phyloP scores from a whole-genome alignment of 2,888 invertebrate species.

The Lymantria dispar region DNA sequence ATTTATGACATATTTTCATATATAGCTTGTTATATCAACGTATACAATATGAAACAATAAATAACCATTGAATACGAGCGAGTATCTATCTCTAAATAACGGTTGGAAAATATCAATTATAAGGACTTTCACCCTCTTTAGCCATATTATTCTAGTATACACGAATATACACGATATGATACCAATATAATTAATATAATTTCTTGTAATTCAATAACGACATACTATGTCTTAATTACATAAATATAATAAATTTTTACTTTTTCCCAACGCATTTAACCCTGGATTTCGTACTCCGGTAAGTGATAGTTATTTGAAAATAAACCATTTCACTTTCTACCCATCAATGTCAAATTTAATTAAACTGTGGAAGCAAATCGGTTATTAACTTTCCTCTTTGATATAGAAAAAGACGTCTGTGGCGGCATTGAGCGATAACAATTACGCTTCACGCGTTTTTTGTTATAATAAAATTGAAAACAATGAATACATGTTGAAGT shows the following conservation, averaged over 20 bases:
- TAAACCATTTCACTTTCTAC: constrained; percentile 44
- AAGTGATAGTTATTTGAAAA: constrained; percentile 42
- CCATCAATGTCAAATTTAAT: constrained; percentile 50
- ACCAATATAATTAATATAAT: no score
- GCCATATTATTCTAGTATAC: no score
- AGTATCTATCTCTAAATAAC: no score
- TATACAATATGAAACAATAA: no score
- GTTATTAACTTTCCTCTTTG: constrained; percentile 64
- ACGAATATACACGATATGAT: no score
- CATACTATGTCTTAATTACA: constrained; percentile 46
- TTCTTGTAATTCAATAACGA: no score
- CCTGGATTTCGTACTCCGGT: constrained; percentile 56
- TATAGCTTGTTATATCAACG: no score
- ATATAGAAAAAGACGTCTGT: constrained; percentile 52
- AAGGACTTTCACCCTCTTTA: no score
- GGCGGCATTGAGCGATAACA: constrained; percentile 49
- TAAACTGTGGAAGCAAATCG: constrained; percentile 46
- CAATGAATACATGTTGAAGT: constrained; percentile 42
- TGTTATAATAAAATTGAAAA: constrained; percentile 36
- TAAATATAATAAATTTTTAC: constrained; percentile 47
- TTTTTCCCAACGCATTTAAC: constrained; percentile 57
- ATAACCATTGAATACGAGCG: no score
- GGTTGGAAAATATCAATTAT: no score
- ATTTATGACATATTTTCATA: no score
- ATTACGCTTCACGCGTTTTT: constrained; percentile 64